Evolutionary conservation across 2,113 vertebrate genomes (phyloP).

Genomic region (Himantopus leucocephalus): DNA sequence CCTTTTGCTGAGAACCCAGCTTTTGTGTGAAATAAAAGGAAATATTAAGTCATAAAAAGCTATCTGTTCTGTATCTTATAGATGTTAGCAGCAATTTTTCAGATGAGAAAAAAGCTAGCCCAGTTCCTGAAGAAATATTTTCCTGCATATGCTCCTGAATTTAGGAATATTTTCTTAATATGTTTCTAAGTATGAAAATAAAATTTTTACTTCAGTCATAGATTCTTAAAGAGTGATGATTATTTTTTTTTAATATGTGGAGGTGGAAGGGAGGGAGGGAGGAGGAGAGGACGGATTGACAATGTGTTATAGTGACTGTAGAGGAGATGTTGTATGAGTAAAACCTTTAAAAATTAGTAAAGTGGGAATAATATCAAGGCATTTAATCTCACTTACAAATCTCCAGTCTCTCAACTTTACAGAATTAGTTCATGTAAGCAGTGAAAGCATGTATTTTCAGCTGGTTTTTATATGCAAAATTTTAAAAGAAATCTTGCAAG

Average conservation of each 20-base stretch:
- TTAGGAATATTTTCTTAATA: background rate
- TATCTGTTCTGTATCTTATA: background rate
- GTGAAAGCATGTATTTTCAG: background rate
- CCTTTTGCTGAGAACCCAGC: background rate
- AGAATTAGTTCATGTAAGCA: background rate
- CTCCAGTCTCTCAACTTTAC: background rate
- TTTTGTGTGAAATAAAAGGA: background rate
- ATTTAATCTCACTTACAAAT: background rate
- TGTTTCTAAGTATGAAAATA: background rate
- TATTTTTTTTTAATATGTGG: background rate
- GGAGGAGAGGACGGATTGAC: background rate
- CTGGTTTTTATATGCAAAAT: background rate
- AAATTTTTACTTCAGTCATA: background rate
- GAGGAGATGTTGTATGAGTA: background rate
- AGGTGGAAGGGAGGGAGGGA: background rate
- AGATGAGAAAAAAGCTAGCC: background rate
- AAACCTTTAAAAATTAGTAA: background rate
- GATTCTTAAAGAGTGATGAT: background rate
- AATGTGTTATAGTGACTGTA: background rate
- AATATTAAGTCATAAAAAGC: background rate
- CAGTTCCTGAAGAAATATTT: background rate
- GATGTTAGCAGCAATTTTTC: background rate
- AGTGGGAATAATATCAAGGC: background rate
- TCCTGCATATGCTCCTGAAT: background rate
- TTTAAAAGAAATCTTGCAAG: background rate